Evolutionary conservation across 2,888 invertebrate genomes (phyloP).

Genomic region (Glaucopsyche alexis): DNA sequence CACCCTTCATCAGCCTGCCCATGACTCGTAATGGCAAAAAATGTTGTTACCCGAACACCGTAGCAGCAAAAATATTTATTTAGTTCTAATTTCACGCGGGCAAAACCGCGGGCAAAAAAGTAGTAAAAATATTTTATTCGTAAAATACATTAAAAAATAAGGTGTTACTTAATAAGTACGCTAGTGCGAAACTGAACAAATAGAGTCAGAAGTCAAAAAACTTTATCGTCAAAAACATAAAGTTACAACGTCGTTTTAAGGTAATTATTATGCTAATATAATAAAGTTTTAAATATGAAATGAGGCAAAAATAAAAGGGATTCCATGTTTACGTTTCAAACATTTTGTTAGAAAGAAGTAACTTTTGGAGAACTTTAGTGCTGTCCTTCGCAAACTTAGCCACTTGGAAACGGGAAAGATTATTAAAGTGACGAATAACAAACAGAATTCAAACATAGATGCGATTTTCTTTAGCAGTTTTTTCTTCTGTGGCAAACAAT

Average conservation of each 20-base stretch:
- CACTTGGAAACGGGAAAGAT: conserved; percentile 7
- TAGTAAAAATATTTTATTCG: too few relatives aligned
- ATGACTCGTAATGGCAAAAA: too few relatives aligned
- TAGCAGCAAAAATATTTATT: too few relatives aligned
- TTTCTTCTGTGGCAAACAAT: too few relatives aligned
- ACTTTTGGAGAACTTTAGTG: background rate
- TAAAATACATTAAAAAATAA: too few relatives aligned
- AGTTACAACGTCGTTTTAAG: background rate
- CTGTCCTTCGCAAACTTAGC: background rate
- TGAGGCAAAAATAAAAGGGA: conserved; percentile 6
- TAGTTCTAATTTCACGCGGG: too few relatives aligned
- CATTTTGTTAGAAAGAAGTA: background rate
- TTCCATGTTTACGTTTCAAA: conserved; percentile 14
- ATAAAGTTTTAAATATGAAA: conserved; percentile 10
- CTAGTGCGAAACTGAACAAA: too few relatives aligned
- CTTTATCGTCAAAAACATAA: background rate
- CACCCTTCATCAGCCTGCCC: too few relatives aligned
- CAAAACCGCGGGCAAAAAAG: too few relatives aligned
- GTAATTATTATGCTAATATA: background rate
- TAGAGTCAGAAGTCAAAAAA: too few relatives aligned
- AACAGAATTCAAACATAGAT: background rate
- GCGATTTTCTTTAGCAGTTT: background rate
- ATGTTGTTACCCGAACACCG: too few relatives aligned
- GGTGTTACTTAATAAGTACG: too few relatives aligned
- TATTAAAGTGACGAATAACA: conserved; percentile 3